Percentiles rank a stretch among this genome's conserved stretches.
These are phyloP conservation scores for Gila robusta DNA, from an alignment of 2,797 vertebrate genomes.

Conservation along the genomic window DNA sequence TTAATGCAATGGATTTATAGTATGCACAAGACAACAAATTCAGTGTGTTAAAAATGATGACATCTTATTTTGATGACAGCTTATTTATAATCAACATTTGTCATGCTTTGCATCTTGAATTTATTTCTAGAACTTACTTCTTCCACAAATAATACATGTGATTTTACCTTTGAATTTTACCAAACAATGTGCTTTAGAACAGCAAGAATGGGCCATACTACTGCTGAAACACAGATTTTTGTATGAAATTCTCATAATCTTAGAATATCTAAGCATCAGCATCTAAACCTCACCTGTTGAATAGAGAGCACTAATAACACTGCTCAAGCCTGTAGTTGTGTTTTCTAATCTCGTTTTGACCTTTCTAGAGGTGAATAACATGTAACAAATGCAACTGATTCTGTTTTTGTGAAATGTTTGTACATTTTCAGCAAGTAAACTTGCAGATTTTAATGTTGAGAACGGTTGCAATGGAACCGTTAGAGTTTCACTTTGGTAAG, in stretches of 20 bases:
- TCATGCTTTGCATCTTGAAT: not conserved
- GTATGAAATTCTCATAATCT: not conserved
- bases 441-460: not conserved
- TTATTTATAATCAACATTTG: not conserved
- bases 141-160: not conserved
- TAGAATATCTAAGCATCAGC: not conserved
- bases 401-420: conserved; percentile 25
- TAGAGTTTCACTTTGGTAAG: conserved; percentile 36
- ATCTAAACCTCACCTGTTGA: conserved; percentile 29
- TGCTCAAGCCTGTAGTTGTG: not conserved
- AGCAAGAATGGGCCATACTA: not conserved
- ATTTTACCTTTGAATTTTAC: not conserved
- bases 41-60: too few relatives aligned
- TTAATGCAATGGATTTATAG: not conserved
- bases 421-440: not conserved
- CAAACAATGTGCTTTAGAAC: not conserved
- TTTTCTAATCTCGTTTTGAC: conserved; percentile 28
- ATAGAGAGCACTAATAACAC: conserved; percentile 17
- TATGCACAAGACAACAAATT: too few relatives aligned
- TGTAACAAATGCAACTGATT: not conserved
- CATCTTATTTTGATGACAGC: not conserved
- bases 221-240: not conserved
- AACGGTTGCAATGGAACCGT: conserved; percentile 26
- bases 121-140: not conserved
- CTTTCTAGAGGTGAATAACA: conserved; percentile 11